Base-by-base conservation (phyloP, 2,888 invertebrate species). In the Pachycephus smyrnensis region DNA sequence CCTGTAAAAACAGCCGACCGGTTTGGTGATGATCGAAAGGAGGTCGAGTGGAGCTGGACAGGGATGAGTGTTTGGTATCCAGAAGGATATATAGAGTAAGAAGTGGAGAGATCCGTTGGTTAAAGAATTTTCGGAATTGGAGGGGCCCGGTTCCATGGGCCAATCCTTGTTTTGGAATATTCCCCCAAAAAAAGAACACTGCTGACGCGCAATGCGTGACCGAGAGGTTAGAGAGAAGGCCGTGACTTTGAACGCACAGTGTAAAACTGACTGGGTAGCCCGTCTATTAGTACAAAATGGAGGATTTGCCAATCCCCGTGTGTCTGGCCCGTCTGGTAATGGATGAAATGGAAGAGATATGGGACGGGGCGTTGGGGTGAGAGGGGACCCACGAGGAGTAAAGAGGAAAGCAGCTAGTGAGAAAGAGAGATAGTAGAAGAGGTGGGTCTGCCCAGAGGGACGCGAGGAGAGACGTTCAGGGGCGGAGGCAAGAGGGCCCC, bases 381-480 rank as follows among this genome's bases (percentile, higher is more conserved):
- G 75, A 68, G 75, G 73, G 77, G 55, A 76, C 37, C 68, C 32
- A 76, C 12, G 76, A 37, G 71, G 73, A 69, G 35, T 68, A 77
- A 71, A 37, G 69, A 78, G 82, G 86, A 84, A 80, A 77, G 80
- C 73, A 77, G 80, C 78, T 77, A 80, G 81, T 78, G 6, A 9
- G 4, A 15, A 6, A 55, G 23, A 55, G 15, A 23, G 9, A 55
- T 55, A 55, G 55, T 55, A 9, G 2, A 55, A 55, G 86, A 87
- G 88, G 88, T 86, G 89, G 87, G 86, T 78, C 79, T 79, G 33
- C 55, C 55, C 73, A 86, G 85, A 87, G 82, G 86, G 84, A 85
- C 86, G 86, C 81, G 86, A 84, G 84, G 83, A 75, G 71, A 68
- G 40, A 12, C 77, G 69, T 77, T 15, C 75, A 74, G 78, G 78